A percentile compares a stretch with the other conserved stretches of the same genome.
Evolutionary conservation across 1,140 invertebrate genomes (phyloP).

Genomic region (Meloidogyne floridensis): DNA sequence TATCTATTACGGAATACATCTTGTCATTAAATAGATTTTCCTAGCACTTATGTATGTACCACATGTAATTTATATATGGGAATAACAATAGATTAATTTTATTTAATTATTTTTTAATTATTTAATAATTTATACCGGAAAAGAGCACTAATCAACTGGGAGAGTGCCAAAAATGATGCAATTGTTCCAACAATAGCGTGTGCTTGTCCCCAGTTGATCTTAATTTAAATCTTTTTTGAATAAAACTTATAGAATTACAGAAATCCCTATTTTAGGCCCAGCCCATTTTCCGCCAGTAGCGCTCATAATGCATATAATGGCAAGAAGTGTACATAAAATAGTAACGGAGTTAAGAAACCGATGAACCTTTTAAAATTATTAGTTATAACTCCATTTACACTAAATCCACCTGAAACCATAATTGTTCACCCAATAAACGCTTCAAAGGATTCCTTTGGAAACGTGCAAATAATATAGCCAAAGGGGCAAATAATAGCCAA

Average conservation of each 20-base stretch:
- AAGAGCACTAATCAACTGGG: conserved; percentile 11
- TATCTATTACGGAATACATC: no score
- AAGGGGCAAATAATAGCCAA: conserved; percentile 20
- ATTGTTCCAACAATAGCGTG: conserved; percentile 8
- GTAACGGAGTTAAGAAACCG: conserved; percentile 8
- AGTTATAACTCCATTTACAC: not conserved
- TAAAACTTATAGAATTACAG: not conserved
- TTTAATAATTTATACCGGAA: not conserved
- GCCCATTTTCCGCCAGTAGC: conserved; percentile 5
- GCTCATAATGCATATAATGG: not conserved
- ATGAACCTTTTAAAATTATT: conserved; percentile 8
- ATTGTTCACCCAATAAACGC: conserved; percentile 16
- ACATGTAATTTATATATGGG: no score
- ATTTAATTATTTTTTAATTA: no score
- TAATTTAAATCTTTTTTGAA: not conserved
- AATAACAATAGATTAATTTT: no score
- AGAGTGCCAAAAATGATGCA: not conserved
- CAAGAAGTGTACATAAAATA: conserved; percentile 12
- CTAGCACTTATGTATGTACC: no score
- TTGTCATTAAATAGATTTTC: no score
- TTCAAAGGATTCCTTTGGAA: conserved; percentile 20
- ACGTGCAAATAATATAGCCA: conserved; percentile 19
- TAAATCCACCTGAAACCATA: conserved; percentile 15
- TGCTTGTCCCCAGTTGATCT: not conserved
- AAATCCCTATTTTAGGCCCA: conserved; percentile 6